Evolutionary conservation across 1,140 invertebrate species (phyloP).

Genomic region (Tribolium castaneum): DNA sequence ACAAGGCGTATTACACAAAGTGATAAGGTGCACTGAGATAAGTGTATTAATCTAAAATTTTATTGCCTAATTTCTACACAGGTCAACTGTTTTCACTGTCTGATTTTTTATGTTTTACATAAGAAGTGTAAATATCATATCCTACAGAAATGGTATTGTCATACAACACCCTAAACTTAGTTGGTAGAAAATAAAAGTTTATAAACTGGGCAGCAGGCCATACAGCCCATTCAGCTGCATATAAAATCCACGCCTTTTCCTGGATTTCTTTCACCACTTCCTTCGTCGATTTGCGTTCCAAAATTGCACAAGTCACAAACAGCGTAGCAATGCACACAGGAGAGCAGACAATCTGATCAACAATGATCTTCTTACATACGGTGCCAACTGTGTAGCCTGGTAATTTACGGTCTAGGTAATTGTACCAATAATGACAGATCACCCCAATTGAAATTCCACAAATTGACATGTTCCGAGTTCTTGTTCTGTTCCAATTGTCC

Average conservation of each 20-base stretch:
- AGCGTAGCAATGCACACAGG: slow-evolving; percentile 86
- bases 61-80: neutral
- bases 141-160: slow-evolving; percentile 91
- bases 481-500: slow-evolving; percentile 71
- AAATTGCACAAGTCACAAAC: slow-evolving; percentile 79
- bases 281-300: slow-evolving; percentile 74
- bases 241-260: slow-evolving; percentile 82
- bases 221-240: slow-evolving; percentile 84
- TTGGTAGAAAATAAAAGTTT: slow-evolving; percentile 91
- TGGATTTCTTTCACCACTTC: slow-evolving; percentile 80
- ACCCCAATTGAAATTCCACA: slow-evolving; percentile 83
- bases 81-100: slow-evolving; percentile 20
- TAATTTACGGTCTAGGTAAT: slow-evolving; percentile 75
- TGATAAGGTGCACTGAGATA: too few relatives aligned
- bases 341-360: slow-evolving; percentile 91
- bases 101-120: slow-evolving; percentile 77
- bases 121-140: slow-evolving; percentile 93
- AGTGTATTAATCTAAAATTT: too few relatives aligned
- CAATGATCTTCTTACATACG: slow-evolving; percentile 85
- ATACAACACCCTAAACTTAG: slow-evolving; percentile 86
- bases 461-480: slow-evolving; percentile 83
- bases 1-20: too few relatives aligned
- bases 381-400: slow-evolving; percentile 76
- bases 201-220: slow-evolving; percentile 87
- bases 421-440: slow-evolving; percentile 90